Evolutionary conservation across 2,797 vertebrate species (phyloP), one percentile per base, ranked within the genome.

Genomic region (Denticeps clupeoides): DNA sequence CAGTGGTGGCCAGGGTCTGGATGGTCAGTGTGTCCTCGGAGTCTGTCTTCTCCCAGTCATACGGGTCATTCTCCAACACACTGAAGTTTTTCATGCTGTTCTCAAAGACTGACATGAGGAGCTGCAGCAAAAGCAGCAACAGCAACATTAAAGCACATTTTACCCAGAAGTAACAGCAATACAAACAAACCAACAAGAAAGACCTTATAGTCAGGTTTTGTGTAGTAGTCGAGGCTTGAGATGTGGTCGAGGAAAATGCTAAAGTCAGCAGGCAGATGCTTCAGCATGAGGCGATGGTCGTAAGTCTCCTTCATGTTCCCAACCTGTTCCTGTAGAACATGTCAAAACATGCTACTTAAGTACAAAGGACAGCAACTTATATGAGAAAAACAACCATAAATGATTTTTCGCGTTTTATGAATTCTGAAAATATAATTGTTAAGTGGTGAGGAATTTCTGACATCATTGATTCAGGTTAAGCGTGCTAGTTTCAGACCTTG

Each of bases 181-280:
- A 28, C 16, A 8, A 54, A 7, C 15, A 52, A 47, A 22, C 23
- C 1, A 10, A 5, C 5, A 35, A 45, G 16, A 8, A 43, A 32
- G 33, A 99, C 95, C 89, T 93, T 82, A 69, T 99, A 99, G 76
- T 99, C 91, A 2, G 95, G 95, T 65, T 94, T 97, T 24, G 92
- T 96, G 78, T 86, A 91, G 73, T 99, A 99, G 78, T 99, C 94
- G 70, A 99, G 78, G 63, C 69, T 82, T 45, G 86, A 74, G 63
- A 99, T 89, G 53, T 99, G 94, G 61, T 98, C 95, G 59, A 99
- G 78, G 78, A 98, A 98, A 57, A 79, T 8, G 5, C 59, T 87
- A 51, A 98, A 97, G 69, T 98, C 94, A 47, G 87, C 78, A 28
- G 95, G 95, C 54, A 99, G 90, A 76, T 93, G 91, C 72, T 96